Percentiles rank a stretch among this genome's conserved stretches.
Conservation (phyloP, 1,140 invertebrate species). For the Eriocheir sinensis region DNA sequence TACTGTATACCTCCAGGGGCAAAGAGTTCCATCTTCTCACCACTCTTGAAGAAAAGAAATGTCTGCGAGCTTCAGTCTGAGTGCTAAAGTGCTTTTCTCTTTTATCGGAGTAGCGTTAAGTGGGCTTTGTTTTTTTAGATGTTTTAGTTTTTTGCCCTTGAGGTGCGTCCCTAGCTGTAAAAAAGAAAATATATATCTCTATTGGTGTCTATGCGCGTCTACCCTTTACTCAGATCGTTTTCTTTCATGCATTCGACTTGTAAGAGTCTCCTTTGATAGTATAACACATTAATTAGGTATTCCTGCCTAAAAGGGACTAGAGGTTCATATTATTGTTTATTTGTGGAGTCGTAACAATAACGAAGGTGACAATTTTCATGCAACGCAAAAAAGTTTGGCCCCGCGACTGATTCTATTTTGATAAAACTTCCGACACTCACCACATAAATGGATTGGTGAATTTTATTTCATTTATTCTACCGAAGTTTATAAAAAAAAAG, state of each 20-base stretch:
- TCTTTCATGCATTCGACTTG: background rate
- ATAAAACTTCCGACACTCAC: slow-evolving; percentile 38
- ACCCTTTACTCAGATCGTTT: background rate
- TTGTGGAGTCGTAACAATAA: background rate
- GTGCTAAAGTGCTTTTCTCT: too few species aligned
- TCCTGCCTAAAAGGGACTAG: background rate
- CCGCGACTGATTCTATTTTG: slow-evolving; percentile 50
- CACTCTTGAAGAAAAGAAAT: too few species aligned
- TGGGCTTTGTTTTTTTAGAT: too few species aligned
- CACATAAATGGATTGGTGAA: background rate
- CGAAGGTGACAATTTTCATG: background rate
- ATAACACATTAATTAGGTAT: background rate
- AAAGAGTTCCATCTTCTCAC: too few species aligned
- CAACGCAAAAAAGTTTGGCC: background rate
- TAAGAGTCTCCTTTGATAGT: background rate
- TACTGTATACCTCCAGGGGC: too few species aligned
- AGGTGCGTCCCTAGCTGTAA: too few species aligned
- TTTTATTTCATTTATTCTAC: background rate
- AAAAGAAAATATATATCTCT: too few species aligned
- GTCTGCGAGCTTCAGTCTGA: too few species aligned
- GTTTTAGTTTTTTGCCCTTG: too few species aligned
- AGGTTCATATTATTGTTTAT: background rate
- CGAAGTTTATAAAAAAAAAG: too few species aligned
- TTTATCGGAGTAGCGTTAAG: too few species aligned
- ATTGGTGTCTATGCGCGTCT: background rate